Base-by-base conservation (phyloP, 2,888 invertebrate species). In the Philaethria dido region DNA sequence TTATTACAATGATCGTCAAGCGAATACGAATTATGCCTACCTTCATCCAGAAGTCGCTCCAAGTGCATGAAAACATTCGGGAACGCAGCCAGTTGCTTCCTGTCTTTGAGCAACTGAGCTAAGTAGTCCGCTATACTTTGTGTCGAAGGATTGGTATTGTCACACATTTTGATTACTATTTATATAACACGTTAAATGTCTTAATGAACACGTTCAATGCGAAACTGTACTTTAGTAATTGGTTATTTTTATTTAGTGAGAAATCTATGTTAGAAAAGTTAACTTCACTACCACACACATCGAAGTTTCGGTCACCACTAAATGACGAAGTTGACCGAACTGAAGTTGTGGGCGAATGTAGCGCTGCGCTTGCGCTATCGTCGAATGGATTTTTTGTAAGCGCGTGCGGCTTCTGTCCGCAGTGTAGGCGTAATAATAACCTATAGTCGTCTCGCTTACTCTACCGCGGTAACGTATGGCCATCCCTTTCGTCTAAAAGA, bases 61-160 rank as follows among this genome's bases (percentile, higher is more conserved):
- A 99, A 96, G 94, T 99, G 99, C 94, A 98, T 96, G 95, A 99
- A 99, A 93, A 99, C 98, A 95, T 99, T 99, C 81, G 99, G 99
- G 94, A 99, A 99, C 88, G 99, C 99, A 86, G 98, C 98, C 92
- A 99, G 95, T 95, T 99, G 99, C 95, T 99, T 99, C 95, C 99
- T 98, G 95, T 99, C 99, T 95, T 99, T 99, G 91, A 99, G 95
- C 94, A 99, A 96, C 94, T 99, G 99, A 91, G 99, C 99, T 95
- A 99, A 95, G 95, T 99, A 99, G 94, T 99, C 99, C 93, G 99
- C 98, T 94, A 98, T 97, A 94, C 98, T 98, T 93, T 98, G 98
- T 93, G 98, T 98, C 90, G 96, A 97, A 83, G 95, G 94, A 90
- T 85, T 92, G 87, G 85, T 92, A 88, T 87, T 90, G 87, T 93